phyloP scores from a whole-genome alignment of 2,888 invertebrate genomes.

The Ganaspis brasiliensis region DNA sequence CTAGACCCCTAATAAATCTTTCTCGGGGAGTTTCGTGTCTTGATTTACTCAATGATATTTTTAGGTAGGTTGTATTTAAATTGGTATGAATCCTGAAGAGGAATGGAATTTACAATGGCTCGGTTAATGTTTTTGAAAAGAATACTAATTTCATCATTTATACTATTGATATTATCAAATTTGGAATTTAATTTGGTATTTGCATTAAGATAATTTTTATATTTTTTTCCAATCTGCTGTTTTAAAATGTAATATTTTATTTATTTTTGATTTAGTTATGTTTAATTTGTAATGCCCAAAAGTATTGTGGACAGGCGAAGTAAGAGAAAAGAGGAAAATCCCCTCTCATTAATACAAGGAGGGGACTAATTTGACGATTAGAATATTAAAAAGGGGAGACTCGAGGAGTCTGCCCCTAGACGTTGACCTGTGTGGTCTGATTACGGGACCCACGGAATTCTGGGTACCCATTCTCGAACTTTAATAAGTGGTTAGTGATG shows the following conservation, averaged over 20 bases:
- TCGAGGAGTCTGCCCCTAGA: too few relatives aligned
- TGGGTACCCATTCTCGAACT: too few relatives aligned
- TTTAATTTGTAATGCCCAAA: too few relatives aligned
- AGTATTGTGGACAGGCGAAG: too few relatives aligned
- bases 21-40: conserved; percentile 49
- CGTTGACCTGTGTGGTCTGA: too few relatives aligned
- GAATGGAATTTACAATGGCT: conserved; percentile 43
- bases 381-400: too few relatives aligned
- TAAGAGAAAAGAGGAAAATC: too few relatives aligned
- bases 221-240: conserved; percentile 56
- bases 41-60: conserved; percentile 43
- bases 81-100: conserved; percentile 31
- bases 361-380: too few relatives aligned
- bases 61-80: conserved; percentile 48
- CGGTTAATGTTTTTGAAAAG: conserved; percentile 51
- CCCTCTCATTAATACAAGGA: too few relatives aligned
- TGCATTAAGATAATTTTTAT: conserved; percentile 44
- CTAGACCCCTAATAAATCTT: conserved; percentile 50
- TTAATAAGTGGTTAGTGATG: too few relatives aligned
- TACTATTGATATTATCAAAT: conserved; percentile 39
- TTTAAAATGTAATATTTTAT: conserved; percentile 45
- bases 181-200: conserved; percentile 46
- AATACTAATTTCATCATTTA: conserved; percentile 56
- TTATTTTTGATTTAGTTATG: too few relatives aligned
- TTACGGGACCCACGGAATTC: too few relatives aligned